phyloP scores from a whole-genome alignment of 1,140 invertebrate genomes.

The Drosophila pandora region DNA sequence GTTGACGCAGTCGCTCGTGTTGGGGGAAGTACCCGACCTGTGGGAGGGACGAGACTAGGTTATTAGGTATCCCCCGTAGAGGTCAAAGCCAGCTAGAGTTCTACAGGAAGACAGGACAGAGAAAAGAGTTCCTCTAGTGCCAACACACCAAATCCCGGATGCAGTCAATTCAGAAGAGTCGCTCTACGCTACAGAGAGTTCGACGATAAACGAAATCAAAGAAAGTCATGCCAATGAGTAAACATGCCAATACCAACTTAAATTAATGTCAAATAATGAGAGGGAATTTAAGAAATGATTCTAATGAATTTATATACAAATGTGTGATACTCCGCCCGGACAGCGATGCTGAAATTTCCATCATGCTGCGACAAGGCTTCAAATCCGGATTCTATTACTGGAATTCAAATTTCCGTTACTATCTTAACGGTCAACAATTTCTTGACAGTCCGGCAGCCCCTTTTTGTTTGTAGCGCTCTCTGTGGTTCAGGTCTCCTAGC shows the following conservation, averaged over 20 bases:
- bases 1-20: conserved; percentile 84
- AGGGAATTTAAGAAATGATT: conserved; percentile 30
- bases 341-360: too few relatives aligned
- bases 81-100: conserved; percentile 5
- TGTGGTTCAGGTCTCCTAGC: neutral
- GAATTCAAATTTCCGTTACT: too few relatives aligned
- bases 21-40: conserved; percentile 83
- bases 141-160: conserved; percentile 23
- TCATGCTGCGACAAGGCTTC: too few relatives aligned
- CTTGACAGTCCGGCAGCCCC: neutral
- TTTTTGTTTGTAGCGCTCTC: neutral
- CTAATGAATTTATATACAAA: conserved; percentile 28
- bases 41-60: conserved; percentile 1
- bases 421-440: too few relatives aligned
- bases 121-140: conserved; percentile 10
- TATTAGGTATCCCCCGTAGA: neutral
- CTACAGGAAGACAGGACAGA: conserved; percentile 17
- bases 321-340: neutral
- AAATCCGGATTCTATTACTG: too few relatives aligned
- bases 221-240: conserved; percentile 24
- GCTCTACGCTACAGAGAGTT: conserved; percentile 5
- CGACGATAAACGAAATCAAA: neutral
- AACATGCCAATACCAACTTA: conserved; percentile 69
- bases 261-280: conserved; percentile 19
- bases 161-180: conserved; percentile 7